phyloP scores from a whole-genome alignment of 2,113 vertebrate species.

The Brachyhypopomus occidentalis region DNA sequence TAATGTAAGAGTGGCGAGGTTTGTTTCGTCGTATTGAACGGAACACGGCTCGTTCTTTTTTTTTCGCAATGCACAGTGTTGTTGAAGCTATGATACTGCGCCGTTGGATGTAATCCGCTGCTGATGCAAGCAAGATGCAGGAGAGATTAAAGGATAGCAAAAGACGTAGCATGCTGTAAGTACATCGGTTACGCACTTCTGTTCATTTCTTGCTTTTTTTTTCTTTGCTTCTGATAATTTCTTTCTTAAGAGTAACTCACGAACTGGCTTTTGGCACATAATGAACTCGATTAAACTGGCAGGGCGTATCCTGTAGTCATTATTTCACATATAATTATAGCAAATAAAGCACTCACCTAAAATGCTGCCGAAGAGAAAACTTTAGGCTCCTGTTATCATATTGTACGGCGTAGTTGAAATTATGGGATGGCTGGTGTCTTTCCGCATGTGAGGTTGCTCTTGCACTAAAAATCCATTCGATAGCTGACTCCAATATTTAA shows the following conservation, averaged over 20 bases:
- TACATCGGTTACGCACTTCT: background rate
- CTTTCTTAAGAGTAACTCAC: background rate
- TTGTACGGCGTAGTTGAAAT: conserved; percentile 14
- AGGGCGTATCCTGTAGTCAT: background rate
- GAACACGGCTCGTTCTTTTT: background rate
- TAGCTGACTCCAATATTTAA: conserved; percentile 49
- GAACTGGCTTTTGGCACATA: background rate
- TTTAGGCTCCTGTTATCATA: conserved; percentile 50
- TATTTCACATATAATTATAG: background rate
- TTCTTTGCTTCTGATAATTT: too few species aligned
- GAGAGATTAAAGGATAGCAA: background rate
- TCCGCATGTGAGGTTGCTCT: conserved; percentile 27
- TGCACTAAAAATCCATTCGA: conserved; percentile 51
- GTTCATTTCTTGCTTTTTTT: background rate
- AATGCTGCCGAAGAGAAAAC: conserved; percentile 32
- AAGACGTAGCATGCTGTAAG: conserved; percentile 25
- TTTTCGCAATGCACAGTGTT: conserved; percentile 8
- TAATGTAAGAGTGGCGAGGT: too few species aligned
- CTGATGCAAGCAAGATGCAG: conserved; percentile 32
- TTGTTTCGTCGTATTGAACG: background rate
- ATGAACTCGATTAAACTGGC: background rate
- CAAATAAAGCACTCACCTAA: conserved; percentile 34
- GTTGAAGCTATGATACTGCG: conserved; percentile 24
- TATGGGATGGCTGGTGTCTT: background rate
- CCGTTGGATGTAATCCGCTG: background rate